A percentile compares a stretch with the other conserved stretches of the same genome.
Evolutionary conservation across 2,797 vertebrate genomes (phyloP).

Genomic region (Melanotaenia maccullochi): DNA sequence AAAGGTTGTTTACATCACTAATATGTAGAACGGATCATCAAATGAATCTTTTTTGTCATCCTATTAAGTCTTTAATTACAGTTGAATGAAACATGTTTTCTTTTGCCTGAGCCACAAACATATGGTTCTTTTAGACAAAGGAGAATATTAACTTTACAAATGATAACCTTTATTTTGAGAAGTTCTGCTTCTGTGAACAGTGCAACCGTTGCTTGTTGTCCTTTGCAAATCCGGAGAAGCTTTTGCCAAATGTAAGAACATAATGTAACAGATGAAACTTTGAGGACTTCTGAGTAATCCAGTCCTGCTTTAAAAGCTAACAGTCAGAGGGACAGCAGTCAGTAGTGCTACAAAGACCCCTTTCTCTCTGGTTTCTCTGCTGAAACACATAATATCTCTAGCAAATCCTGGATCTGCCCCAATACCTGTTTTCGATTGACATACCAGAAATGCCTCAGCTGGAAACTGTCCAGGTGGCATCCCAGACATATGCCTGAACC

Average conservation of each 20-base stretch:
- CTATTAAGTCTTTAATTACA: not conserved
- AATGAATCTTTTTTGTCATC: not conserved
- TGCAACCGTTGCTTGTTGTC: not conserved
- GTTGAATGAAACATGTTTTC: not conserved
- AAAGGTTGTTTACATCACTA: slow-evolving; percentile 18
- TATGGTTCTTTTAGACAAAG: no score
- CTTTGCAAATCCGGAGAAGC: not conserved
- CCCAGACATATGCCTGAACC: slow-evolving; percentile 9
- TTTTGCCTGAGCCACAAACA: not conserved
- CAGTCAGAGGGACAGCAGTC: not conserved
- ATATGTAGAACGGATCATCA: not conserved
- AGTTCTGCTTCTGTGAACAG: not conserved
- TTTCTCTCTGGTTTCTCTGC: not conserved
- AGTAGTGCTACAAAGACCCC: not conserved
- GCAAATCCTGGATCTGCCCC: slow-evolving; percentile 2
- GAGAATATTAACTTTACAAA: not conserved
- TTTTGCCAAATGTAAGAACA: not conserved
- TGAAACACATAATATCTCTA: slow-evolving; percentile 13
- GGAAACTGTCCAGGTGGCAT: not conserved
- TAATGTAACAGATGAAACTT: not conserved
- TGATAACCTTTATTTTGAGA: not conserved
- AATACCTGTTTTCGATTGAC: not conserved
- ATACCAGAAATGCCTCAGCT: slow-evolving; percentile 9
- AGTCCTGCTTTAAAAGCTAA: not conserved
- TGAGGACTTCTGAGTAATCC: not conserved